Evolutionary conservation across 1,140 invertebrate genomes (phyloP), one percentile per base, ranked within the genome.

Genomic region (Drosophila santomea): DNA sequence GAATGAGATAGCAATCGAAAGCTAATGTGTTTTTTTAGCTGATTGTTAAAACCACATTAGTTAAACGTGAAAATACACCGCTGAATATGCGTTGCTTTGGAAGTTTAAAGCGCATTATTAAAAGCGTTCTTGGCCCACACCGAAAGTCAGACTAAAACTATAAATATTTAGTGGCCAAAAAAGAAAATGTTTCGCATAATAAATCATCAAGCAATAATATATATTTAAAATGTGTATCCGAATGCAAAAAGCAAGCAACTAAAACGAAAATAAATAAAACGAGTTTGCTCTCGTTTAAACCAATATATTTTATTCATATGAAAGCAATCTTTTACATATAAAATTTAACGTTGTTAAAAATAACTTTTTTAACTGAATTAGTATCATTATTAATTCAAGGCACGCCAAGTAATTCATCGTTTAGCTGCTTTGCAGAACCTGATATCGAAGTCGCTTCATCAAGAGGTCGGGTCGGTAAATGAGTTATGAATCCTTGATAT

Each of bases 181-280:
- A 62, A 44, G 35, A 68, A 47, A 78, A 59, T 39, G 75, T 69
- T 83, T 78, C 60, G 63, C 80, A 78, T 64, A 71, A 83, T 82
- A 59, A 82, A 83, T 83, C 75, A 83, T 56, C 45, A 6, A 12
- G 15, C 59, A 47, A 45, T 63, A 73, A 74, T 82, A 63, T 74
- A 82, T 82, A 82, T 71, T 73, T 78, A 74, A 83, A 78, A 78
- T 74, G 66, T 43, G 59, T n/a, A 62, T 69, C 51, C 39, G 47
- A 28, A 38, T 20, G 41, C n/a, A 43, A 3, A 43, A n/a, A 8
- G 17, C 7, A 41, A 59, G 44, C 41, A 10, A 14, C 8, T 56
- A 55, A 57, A 57, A 61, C n/a, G 3, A 43, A 63, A 38, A 15
- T 32, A 11, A 47, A 63, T n/a, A 32, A 32, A 7, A 10, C 32